phyloP scores from a whole-genome alignment of 2,888 invertebrate species.

The Gnatocerus cornutus region DNA sequence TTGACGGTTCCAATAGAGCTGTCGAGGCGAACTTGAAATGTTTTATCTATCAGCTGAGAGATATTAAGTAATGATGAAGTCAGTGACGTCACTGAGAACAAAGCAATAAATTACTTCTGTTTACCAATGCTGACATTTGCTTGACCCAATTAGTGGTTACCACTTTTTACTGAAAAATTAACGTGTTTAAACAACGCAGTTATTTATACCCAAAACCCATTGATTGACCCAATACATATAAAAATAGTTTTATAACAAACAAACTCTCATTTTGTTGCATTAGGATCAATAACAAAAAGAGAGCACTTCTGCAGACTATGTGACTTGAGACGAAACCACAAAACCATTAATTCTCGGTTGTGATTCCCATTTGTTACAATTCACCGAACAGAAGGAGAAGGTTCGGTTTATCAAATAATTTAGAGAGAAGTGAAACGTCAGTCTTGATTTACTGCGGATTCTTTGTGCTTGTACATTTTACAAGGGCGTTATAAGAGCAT shows the following conservation, averaged over 20 bases:
- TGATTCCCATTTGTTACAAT: slow-evolving; percentile 21
- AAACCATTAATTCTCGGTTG: slow-evolving; percentile 12
- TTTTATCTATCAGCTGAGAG: background rate
- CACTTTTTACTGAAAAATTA: background rate
- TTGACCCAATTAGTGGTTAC: background rate
- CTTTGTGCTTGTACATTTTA: too few species aligned
- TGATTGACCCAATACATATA: too few species aligned
- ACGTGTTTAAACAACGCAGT: background rate
- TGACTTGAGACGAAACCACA: slow-evolving; percentile 3
- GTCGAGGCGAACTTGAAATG: too few species aligned
- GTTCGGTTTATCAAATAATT: slow-evolving; percentile 17
- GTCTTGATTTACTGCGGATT: slow-evolving; percentile 7
- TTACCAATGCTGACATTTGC: slow-evolving; percentile 21
- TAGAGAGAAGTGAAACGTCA: slow-evolving; percentile 18
- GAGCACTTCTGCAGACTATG: background rate
- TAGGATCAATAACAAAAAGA: background rate
- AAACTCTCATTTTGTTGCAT: background rate
- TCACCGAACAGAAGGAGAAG: background rate
- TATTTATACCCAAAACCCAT: background rate
- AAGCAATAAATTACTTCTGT: background rate
- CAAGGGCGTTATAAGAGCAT: too few species aligned
- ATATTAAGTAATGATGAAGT: background rate
- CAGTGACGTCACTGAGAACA: background rate
- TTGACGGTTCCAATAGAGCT: background rate
- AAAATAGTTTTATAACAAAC: too few species aligned